These are phyloP conservation scores for Metalampra italica DNA, from an alignment of 2,888 invertebrate genomes.

Conservation along the genomic window DNA sequence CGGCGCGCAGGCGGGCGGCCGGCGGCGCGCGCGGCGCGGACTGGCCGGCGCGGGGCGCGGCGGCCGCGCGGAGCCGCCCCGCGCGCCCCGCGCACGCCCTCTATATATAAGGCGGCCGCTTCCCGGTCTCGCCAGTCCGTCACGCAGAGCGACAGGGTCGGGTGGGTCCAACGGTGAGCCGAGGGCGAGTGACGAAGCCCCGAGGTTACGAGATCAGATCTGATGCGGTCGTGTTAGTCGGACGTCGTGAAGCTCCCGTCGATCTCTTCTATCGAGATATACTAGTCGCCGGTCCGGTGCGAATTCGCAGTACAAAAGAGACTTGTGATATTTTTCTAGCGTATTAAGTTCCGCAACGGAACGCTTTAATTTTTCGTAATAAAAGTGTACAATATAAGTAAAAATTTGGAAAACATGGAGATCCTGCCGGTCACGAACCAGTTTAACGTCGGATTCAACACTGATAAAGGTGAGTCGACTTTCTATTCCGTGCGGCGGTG, in stretches of 20 bases:
- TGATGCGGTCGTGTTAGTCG: conserved; percentile 70
- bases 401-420: conserved; percentile 84
- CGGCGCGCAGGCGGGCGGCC: conserved; percentile 46
- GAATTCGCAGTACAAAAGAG: conserved; percentile 75
- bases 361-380: conserved; percentile 60
- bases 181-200: conserved; percentile 71
- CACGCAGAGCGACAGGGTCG: conserved; percentile 71
- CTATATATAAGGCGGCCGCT: conserved; percentile 68
- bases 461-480: conserved; percentile 83
- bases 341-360: conserved; percentile 65
- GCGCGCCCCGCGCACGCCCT: conserved; percentile 48
- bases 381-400: conserved; percentile 78
- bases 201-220: conserved; percentile 77
- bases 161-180: conserved; percentile 67
- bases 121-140: conserved; percentile 70
- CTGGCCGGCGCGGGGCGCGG: conserved; percentile 67
- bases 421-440: conserved; percentile 87
- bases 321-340: conserved; percentile 78
- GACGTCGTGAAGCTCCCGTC: conserved; percentile 63
- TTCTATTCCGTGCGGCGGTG: conserved; percentile 50
- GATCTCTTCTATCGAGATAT: conserved; percentile 67
- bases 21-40: conserved; percentile 40
- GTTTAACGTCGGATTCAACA: conserved; percentile 86
- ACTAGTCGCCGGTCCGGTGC: conserved; percentile 70
- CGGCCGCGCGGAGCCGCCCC: conserved; percentile 46